Evolutionary conservation across 2,797 vertebrate genomes (phyloP).

Genomic region (Bradypus variegatus): DNA sequence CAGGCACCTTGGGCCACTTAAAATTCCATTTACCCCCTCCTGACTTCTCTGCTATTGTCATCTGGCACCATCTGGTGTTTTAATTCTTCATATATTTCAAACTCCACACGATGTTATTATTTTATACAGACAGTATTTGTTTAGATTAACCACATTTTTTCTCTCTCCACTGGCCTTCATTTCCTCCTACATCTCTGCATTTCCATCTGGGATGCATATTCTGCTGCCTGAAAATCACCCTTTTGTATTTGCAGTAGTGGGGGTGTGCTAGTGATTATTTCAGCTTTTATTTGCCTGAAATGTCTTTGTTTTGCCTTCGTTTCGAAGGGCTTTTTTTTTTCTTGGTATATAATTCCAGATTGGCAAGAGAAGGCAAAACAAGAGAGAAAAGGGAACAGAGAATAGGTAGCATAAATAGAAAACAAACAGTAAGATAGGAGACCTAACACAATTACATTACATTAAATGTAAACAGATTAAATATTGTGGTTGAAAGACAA

Average conservation of each 20-base stretch:
- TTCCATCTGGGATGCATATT: slow-evolving; percentile 33
- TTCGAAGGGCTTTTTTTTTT: neutral
- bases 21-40: slow-evolving; percentile 38
- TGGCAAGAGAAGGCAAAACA: neutral
- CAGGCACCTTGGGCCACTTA: slow-evolving; percentile 5
- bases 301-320: neutral
- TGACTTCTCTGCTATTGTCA: neutral
- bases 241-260: neutral
- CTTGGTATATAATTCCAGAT: neutral
- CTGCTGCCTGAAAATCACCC: neutral
- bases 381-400: neutral
- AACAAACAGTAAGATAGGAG: neutral
- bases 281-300: neutral
- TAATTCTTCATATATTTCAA: slow-evolving; percentile 25
- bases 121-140: slow-evolving; percentile 38
- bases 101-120: neutral
- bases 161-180: neutral
- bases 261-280: neutral
- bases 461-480: neutral
- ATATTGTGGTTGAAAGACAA: neutral
- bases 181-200: neutral
- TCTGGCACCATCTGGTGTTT: slow-evolving; percentile 25
- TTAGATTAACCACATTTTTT: slow-evolving; percentile 36
- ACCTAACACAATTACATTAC: neutral
- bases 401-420: neutral